Evolutionary conservation across 2,797 vertebrate species (phyloP), one percentile per base, ranked within the genome.

Genomic region (Acropternis orthonyx): DNA sequence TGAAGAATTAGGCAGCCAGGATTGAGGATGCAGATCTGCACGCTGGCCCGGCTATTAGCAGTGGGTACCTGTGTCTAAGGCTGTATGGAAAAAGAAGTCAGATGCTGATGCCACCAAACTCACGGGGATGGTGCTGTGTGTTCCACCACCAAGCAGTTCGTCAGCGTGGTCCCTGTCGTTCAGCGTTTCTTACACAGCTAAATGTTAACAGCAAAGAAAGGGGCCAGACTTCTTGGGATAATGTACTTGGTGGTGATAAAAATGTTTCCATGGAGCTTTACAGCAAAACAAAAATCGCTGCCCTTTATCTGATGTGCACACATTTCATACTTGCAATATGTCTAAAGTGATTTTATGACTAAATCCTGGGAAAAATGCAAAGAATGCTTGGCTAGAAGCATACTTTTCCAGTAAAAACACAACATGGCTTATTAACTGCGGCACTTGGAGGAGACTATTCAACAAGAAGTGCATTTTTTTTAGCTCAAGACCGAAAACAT

Each of bases 331-430:
- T 97, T 96, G 97, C 88, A 97, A 95, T 95, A 96, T 94, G 91
- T 97, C 95, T 96, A 58, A 91, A 93, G 95, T 94, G 95, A 95
- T 97, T 98, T 97, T 96, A 96, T 97, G 96, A 97, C 97, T 97
- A 97, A 97, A 98, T 98, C 97, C 96, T 98, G 97, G 97, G 97
- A 97, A 98, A 98, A 97, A 98, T 97, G 97, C 97, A 91, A 96
- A 97, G 97, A 98, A 98, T 98, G 97, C 95, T 94, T 97, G 97
- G 97, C 96, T 93, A 94, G 95, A 96, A 96, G 90, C 89, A 84
- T 62, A 92, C 88, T 97, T 97, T 97, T 97, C 98, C 97, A 98
- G 97, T 96, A 97, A 97, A 98, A 98, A 98, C 97, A 98, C 86
- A 96, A 95, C 93, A 95, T 59, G 88, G 93, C 89, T 96, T 96